phyloP scores from a whole-genome alignment of 2,797 vertebrate species.

The Platalea minor region DNA sequence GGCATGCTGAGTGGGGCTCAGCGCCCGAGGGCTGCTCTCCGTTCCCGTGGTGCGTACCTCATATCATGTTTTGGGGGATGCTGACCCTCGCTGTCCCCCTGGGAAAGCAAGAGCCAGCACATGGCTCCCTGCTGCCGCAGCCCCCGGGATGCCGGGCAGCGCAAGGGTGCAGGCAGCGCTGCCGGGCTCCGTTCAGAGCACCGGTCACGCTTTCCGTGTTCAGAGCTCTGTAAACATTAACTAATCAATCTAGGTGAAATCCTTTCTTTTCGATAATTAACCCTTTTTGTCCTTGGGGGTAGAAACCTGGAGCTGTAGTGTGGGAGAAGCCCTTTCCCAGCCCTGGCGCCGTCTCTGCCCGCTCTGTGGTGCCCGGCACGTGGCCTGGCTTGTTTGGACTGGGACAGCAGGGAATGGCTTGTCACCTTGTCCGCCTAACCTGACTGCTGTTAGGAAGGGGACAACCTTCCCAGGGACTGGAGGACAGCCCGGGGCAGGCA shows the following conservation, averaged over 20 bases:
- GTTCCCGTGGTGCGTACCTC: accelerated
- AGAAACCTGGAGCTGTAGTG: background rate
- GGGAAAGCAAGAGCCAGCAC: accelerated
- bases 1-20: background rate
- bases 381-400: background rate
- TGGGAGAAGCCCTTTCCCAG: background rate
- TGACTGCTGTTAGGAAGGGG: background rate
- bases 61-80: accelerated
- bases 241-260: background rate
- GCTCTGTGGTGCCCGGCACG: background rate
- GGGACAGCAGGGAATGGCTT: background rate
- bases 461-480: background rate
- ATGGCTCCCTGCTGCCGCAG: accelerated
- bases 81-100: accelerated
- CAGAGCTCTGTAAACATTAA: constrained; percentile 12
- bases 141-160: background rate
- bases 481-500: background rate
- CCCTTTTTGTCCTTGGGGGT: accelerated
- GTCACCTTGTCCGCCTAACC: background rate
- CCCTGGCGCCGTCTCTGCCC: accelerated
- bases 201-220: background rate
- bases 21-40: accelerated
- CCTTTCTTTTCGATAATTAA: background rate
- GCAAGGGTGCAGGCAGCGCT: background rate
- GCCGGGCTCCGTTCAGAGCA: background rate